Percentiles rank a stretch among this genome's conserved stretches.
These are phyloP conservation scores for Stomorhina lunata DNA, from an alignment of 2,888 invertebrate species.

Conservation along the genomic window DNA sequence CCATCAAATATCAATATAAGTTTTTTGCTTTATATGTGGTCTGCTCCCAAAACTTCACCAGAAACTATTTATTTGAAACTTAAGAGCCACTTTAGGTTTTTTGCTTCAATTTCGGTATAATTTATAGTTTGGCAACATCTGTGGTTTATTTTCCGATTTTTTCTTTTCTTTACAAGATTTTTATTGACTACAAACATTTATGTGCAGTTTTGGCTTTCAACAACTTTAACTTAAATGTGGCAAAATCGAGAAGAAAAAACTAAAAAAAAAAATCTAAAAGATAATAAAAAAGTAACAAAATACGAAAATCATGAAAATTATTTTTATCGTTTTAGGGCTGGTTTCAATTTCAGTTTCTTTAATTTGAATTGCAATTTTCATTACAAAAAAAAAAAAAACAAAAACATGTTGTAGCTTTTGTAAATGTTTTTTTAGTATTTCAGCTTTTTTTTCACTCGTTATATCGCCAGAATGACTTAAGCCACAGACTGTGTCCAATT, in stretches of 20 bases:
- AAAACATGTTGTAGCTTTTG: slow-evolving; percentile 6
- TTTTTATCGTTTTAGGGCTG: slow-evolving; percentile 48
- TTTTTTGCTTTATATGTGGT: too few species aligned
- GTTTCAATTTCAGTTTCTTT: slow-evolving; percentile 34
- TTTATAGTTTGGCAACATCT: slow-evolving; percentile 57
- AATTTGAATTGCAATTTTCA: slow-evolving; percentile 41
- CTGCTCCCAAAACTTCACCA: background rate
- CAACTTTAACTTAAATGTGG: slow-evolving; percentile 32
- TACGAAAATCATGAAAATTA: slow-evolving; percentile 48
- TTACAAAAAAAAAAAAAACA: too few species aligned
- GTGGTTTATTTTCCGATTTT: slow-evolving; percentile 23
- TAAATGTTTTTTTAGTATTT: background rate
- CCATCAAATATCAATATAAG: too few species aligned
- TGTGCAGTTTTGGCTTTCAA: slow-evolving; percentile 15
- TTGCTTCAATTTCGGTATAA: background rate
- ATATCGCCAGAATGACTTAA: slow-evolving; percentile 40
- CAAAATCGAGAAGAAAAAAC: background rate
- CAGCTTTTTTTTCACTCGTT: background rate
- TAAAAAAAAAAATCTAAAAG: background rate
- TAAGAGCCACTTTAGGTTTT: background rate
- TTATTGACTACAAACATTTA: slow-evolving; percentile 30
- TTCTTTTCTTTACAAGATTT: slow-evolving; percentile 18
- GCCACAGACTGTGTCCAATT: slow-evolving; percentile 62
- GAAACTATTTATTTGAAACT: slow-evolving; percentile 10
- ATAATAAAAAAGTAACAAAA: too few species aligned